Evolutionary conservation across 2,113 vertebrate species (phyloP), one percentile per base, ranked within the genome.

Genomic region (Corythornis cristatus): DNA sequence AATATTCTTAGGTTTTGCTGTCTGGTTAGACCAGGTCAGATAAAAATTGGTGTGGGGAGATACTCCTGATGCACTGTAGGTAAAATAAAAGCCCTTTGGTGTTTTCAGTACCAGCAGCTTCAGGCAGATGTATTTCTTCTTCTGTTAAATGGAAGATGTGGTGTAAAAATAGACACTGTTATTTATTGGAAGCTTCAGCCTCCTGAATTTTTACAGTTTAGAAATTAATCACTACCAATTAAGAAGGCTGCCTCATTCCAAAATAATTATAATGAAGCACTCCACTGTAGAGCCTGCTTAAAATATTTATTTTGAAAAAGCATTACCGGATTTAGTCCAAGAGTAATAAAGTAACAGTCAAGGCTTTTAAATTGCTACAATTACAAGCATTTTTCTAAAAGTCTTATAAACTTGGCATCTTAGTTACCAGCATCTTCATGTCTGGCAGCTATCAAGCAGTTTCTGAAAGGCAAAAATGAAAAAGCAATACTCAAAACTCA

Each of bases 141-240:
- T 91, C 90, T 70, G 31, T 90, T 84, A 80, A 86, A 75, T 57
- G 46, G 78, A 88, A 93, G 86, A 53, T 85, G 60, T 50, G 7
- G 40, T 28, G 15, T 89, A 97, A 97, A 97, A 97, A 97, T 91
- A 97, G 91, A 75, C 48, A 8, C 56, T 88, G 92, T 42, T 88
- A 35, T 90, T 93, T 94, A 85, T 33, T 80, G 82, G 92, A 56
- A 95, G 89, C 68, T 60, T 53, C 85, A 83, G 61, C 45, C 50
- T 75, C 67, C 12, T 82, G 86, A 93, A 83, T 67, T 78, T 95
- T 77, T 62, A 91, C 92, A 92, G 82, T 95, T 93, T 95, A 93
- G 95, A 95, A 97, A 91, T 79, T 89, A 76, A 95, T 94, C 93
- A 88, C 64, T 94, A 95, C 94, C 94, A 89, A 68, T 94, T 84